These are phyloP conservation scores for Coregonus clupeaformis DNA, from an alignment of 2,113 vertebrate species.

Conservation along the genomic window DNA sequence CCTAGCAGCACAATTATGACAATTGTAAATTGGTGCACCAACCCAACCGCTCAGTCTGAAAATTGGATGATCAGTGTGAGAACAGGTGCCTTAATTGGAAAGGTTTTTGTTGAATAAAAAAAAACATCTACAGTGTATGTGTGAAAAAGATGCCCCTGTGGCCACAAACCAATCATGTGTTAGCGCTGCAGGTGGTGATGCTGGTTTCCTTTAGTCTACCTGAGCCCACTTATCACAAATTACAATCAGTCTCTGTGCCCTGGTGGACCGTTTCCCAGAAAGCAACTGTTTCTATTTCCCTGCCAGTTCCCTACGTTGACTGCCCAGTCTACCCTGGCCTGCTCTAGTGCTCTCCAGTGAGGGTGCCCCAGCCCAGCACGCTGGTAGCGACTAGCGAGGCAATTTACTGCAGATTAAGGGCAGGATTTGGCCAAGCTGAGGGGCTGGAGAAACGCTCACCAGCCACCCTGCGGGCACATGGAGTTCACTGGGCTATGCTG, in stretches of 20 bases:
- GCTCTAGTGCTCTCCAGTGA: conserved; percentile 33
- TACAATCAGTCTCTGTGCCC: conserved; percentile 42
- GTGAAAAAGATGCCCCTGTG: not conserved
- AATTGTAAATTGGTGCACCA: not conserved
- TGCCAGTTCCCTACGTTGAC: conserved; percentile 26
- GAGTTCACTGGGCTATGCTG: conserved; percentile 14
- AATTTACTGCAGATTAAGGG: conserved; percentile 58
- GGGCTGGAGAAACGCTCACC: conserved; percentile 30
- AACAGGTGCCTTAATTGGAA: not conserved
- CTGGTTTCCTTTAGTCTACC: conserved; percentile 36
- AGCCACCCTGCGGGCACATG: conserved; percentile 32
- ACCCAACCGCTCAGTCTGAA: not conserved
- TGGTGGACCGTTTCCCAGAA: conserved; percentile 45
- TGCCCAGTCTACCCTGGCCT: conserved; percentile 51
- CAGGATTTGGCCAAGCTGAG: conserved; percentile 31
- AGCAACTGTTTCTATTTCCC: conserved; percentile 39
- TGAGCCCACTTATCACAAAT: conserved; percentile 40
- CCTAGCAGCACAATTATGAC: not conserved
- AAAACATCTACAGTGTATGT: not conserved
- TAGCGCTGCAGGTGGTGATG: conserved; percentile 11
- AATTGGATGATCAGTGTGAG: not conserved
- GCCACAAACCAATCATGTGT: not conserved
- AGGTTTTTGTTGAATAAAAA: not conserved
- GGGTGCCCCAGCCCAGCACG: conserved; percentile 22
- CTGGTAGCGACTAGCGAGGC: conserved; percentile 22